Percentiles rank a stretch among this genome's conserved stretches.
These are phyloP conservation scores for Drosophila takahashii DNA, from an alignment of 1,140 invertebrate genomes.

Conservation along the genomic window DNA sequence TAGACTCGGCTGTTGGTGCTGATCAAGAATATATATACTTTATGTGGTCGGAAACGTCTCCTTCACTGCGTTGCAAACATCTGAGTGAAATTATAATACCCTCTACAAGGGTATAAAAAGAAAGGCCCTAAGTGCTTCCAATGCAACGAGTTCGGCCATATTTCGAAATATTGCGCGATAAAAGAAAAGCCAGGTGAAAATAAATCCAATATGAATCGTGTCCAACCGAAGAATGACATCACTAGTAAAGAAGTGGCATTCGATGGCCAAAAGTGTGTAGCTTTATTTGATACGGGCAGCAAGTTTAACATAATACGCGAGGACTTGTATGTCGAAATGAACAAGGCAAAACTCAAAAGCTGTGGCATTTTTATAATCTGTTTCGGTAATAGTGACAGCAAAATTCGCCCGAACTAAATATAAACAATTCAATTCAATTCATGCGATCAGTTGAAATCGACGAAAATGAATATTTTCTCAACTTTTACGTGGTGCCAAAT, in stretches of 20 bases:
- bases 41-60: too few relatives aligned
- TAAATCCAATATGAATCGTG: neutral
- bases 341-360: neutral
- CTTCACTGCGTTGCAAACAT: too few relatives aligned
- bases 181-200: neutral
- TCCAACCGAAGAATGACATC: neutral
- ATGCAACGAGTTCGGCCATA: slow-evolving; percentile 1
- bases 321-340: neutral
- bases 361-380: neutral
- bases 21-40: too few relatives aligned
- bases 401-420: too few relatives aligned
- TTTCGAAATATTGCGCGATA: neutral
- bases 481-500: too few relatives aligned
- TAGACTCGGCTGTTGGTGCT: too few relatives aligned
- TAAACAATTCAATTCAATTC: too few relatives aligned
- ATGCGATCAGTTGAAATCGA: too few relatives aligned
- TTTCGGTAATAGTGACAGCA: too few relatives aligned
- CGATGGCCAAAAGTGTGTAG: neutral
- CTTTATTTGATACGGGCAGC: neutral
- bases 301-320: slow-evolving; percentile 1
- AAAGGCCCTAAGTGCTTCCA: slow-evolving; percentile 1
- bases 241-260: slow-evolving; percentile 1
- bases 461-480: too few relatives aligned
- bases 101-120: too few relatives aligned
- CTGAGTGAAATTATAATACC: too few relatives aligned